Conservation (phyloP, 2,888 invertebrate genomes). For the Pollenia griseotomentosa region DNA sequence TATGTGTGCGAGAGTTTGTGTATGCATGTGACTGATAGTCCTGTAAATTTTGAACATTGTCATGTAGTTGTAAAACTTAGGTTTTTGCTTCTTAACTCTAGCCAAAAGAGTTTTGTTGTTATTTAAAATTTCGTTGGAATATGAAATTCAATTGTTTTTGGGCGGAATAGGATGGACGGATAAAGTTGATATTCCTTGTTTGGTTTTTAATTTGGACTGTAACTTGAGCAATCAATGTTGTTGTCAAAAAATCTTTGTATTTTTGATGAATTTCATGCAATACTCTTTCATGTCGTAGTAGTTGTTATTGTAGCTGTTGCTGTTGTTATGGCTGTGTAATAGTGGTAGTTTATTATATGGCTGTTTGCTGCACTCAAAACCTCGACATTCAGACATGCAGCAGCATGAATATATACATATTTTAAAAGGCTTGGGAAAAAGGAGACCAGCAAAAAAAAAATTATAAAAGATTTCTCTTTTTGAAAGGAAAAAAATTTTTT, state of each 20-base stretch:
- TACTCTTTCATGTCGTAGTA: slow-evolving; percentile 37
- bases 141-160: slow-evolving; percentile 41
- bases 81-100: slow-evolving; percentile 22
- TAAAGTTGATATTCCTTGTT: slow-evolving; percentile 29
- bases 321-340: slow-evolving; percentile 17
- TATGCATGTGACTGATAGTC: not conserved
- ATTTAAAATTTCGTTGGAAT: slow-evolving; percentile 42
- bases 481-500: too few relatives aligned
- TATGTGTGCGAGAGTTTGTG: not conserved
- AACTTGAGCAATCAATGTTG: slow-evolving; percentile 72
- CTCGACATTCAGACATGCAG: slow-evolving; percentile 4
- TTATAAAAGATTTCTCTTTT: too few relatives aligned
- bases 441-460: not conserved
- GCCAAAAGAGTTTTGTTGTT: not conserved
- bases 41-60: slow-evolving; percentile 45
- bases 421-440: not conserved
- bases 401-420: slow-evolving; percentile 12
- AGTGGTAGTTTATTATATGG: slow-evolving; percentile 34
- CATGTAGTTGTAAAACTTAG: slow-evolving; percentile 27
- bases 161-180: too few relatives aligned
- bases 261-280: slow-evolving; percentile 73
- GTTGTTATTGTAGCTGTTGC: slow-evolving; percentile 16
- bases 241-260: slow-evolving; percentile 67
- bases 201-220: slow-evolving; percentile 58
- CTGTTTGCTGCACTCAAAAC: slow-evolving; percentile 36